Percentiles rank a stretch among this genome's conserved stretches.
Evolutionary conservation across 1,140 invertebrate genomes (phyloP).

Genomic region (Drosophila burlai): DNA sequence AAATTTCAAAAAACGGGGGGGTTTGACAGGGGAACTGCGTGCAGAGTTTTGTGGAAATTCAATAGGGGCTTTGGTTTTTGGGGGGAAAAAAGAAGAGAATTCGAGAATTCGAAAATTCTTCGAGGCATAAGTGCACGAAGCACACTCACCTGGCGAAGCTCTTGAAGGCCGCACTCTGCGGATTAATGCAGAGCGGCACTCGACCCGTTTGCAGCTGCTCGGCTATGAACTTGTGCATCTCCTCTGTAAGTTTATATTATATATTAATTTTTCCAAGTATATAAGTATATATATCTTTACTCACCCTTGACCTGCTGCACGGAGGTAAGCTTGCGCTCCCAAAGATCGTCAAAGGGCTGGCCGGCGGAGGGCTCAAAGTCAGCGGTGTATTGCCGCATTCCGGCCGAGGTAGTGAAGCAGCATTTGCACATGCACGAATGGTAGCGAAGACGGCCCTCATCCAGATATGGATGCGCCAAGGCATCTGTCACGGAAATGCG

Average conservation of each 20-base stretch:
- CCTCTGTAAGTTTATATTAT: conserved; percentile 89
- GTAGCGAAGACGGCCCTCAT: conserved; percentile 98
- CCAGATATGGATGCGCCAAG: conserved; percentile 97
- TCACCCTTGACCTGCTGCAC: conserved; percentile 97
- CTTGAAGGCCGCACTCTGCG: conserved; percentile 99
- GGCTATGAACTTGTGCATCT: conserved; percentile 99
- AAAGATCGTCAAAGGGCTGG: conserved; percentile 95
- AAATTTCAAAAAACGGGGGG: conserved; percentile 8
- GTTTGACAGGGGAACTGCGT: conserved; percentile 22
- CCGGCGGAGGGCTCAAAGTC: conserved; percentile 97
- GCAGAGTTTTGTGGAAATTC: conserved; percentile 11
- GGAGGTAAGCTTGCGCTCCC: conserved; percentile 96
- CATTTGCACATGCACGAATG: conserved; percentile 99
- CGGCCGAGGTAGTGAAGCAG: conserved; percentile 92
- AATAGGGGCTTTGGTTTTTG: not conserved
- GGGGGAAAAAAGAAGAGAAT: conserved; percentile 5
- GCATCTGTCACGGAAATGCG: conserved; percentile 97
- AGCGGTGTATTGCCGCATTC: conserved; percentile 93
- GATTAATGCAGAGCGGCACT: conserved; percentile 99
- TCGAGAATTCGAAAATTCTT: conserved; percentile 16
- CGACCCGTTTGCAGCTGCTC: conserved; percentile 97
- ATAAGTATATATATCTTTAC: too few relatives aligned
- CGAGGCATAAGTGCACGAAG: not conserved
- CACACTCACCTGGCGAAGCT: conserved; percentile 98
- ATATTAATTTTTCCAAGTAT: too few relatives aligned